Conservation (phyloP, 2,797 vertebrate genomes). For the Centroberyx gerrardi region DNA sequence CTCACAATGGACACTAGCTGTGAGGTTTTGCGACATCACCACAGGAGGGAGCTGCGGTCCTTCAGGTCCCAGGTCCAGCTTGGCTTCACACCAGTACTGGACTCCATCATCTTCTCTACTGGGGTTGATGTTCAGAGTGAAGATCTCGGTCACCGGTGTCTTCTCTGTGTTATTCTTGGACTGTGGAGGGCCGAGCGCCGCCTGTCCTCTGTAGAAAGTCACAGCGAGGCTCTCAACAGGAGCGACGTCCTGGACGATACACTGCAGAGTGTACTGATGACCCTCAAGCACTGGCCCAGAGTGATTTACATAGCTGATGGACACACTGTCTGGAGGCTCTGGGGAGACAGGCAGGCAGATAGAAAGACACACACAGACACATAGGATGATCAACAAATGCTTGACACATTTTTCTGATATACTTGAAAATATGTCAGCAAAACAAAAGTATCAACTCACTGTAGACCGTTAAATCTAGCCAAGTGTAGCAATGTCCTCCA, state of each 20-base stretch:
- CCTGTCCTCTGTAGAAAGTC: conserved; percentile 68
- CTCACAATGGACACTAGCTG: conserved; percentile 75
- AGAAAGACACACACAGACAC: not conserved
- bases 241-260: conserved; percentile 60
- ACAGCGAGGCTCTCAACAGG: conserved; percentile 61
- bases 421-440: not conserved
- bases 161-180: not conserved
- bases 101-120: conserved; percentile 62
- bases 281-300: conserved; percentile 43
- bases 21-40: conserved; percentile 57
- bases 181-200: conserved; percentile 7
- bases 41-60: conserved; percentile 66
- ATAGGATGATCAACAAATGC: not conserved
- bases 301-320: conserved; percentile 56
- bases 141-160: conserved; percentile 50
- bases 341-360: not conserved
- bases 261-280: conserved; percentile 61
- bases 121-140: conserved; percentile 52
- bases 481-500: conserved; percentile 23
- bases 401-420: not conserved
- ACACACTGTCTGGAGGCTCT: conserved; percentile 73
- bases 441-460: conserved; percentile 64
- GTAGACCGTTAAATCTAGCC: conserved; percentile 60
- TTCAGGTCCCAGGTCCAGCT: conserved; percentile 70
- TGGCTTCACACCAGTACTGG: conserved; percentile 78